Evolutionary conservation across 2,113 vertebrate species (phyloP), one percentile per base, ranked within the genome.

Genomic region (Etheostoma spectabile): DNA sequence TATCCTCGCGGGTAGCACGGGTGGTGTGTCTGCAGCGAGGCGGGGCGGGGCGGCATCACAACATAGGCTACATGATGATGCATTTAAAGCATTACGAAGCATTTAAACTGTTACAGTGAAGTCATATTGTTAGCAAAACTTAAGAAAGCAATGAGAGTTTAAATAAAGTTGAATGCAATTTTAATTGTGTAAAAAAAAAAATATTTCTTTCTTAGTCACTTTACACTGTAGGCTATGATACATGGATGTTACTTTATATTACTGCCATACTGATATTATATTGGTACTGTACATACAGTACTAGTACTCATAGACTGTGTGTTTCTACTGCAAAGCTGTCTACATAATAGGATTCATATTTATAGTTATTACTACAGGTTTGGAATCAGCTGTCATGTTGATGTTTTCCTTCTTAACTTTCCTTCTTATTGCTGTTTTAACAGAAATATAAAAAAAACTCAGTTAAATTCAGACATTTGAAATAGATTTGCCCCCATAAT

Each of bases 101-200:
- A 16, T 64, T 67, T 62, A n/a, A 52, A 60, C 42, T 18, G 42
- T 59, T 33, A 30, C 2, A 33, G 18, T 52, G n/a, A 10, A 8
- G 21, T 21, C 2, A 61, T 57, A 73, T 55, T 51, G 61, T 45
- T 10, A 21, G 46, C 27, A 24, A 49, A 56, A 85, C 72, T 57
- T 53, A 33, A 55, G 55, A 22, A 55, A 0, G 3, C 12, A n/a
- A 1, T 45, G 14, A 21, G n/a, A 22, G 56, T 78, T 59, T 56
- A 35, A 68, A 65, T 75, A 38, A 82, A 89, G 70, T 83, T 86
- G 24, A 22, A 27, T 57, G 24, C 11, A 1, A 19, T 8, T 59
- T 69, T 21, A 2, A 12, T 46, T 55, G 45, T 33, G 7, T 13
- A 24, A 7, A 14, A n/a, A 69, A 22, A 4, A 16, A n/a, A 24